A percentile compares a stretch with the other conserved stretches of the same genome.
Conservation (phyloP, 2,888 invertebrate genomes). For the Heliconius charithonia region DNA sequence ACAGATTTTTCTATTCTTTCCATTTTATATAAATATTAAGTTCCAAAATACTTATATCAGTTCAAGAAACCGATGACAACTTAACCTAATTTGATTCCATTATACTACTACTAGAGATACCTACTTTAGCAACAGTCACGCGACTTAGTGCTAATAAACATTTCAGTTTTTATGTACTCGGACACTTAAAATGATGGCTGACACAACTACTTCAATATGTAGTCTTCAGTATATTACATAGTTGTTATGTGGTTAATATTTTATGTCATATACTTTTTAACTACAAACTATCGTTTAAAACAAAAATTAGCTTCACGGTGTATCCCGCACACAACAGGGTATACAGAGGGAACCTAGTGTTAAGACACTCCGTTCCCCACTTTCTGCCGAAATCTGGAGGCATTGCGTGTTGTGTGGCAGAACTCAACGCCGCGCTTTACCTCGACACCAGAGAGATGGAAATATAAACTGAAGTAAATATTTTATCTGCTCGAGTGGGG, state of each 20-base stretch:
- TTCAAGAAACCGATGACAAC: conserved; percentile 48
- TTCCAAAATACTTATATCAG: conserved; percentile 38
- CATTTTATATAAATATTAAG: conserved; percentile 11
- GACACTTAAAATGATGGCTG: not conserved
- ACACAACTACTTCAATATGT: not conserved
- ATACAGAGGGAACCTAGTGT: too few species aligned
- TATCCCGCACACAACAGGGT: too few species aligned
- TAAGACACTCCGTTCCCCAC: too few species aligned
- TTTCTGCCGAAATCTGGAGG: too few species aligned
- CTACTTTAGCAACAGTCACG: conserved; percentile 42
- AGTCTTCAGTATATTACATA: not conserved
- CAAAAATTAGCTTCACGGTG: too few species aligned
- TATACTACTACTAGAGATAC: conserved; percentile 39
- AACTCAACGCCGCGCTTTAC: too few species aligned
- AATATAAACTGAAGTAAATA: too few species aligned
- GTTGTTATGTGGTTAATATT: not conserved
- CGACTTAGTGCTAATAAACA: conserved; percentile 29
- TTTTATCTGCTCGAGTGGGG: too few species aligned
- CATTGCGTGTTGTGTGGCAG: too few species aligned
- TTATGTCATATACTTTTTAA: not conserved
- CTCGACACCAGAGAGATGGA: too few species aligned
- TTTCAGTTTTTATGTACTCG: conserved; percentile 3
- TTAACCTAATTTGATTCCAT: conserved; percentile 51
- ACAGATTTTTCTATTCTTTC: not conserved
- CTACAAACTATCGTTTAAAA: not conserved